A percentile compares a stretch with the other conserved stretches of the same genome.
These are phyloP conservation scores for Amiota communis DNA, from an alignment of 2,888 invertebrate genomes.

Conservation along the genomic window DNA sequence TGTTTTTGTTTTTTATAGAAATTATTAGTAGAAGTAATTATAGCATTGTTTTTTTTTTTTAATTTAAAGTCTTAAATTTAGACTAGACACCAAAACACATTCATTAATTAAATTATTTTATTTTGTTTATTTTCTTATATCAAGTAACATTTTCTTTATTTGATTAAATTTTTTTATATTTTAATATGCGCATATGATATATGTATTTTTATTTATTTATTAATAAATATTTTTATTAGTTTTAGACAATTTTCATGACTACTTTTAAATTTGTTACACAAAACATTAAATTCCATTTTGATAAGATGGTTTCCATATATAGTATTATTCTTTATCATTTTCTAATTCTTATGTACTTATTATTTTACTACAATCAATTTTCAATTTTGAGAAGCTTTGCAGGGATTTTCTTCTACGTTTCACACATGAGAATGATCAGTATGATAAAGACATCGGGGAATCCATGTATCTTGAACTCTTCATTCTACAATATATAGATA, in stretches of 20 bases:
- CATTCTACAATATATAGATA: too few relatives aligned
- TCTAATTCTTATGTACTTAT: too few relatives aligned
- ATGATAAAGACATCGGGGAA: too few relatives aligned
- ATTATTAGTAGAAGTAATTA: slow-evolving; percentile 30
- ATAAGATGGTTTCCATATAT: background rate
- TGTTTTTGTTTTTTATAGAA: slow-evolving; percentile 28
- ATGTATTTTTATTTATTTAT: slow-evolving; percentile 40
- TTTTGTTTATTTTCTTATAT: slow-evolving; percentile 26
- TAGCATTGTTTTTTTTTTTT: slow-evolving; percentile 53
- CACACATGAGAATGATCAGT: too few relatives aligned
- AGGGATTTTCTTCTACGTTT: too few relatives aligned
- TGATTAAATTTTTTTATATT: slow-evolving; percentile 43
- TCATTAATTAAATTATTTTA: slow-evolving; percentile 21
- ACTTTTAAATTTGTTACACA: slow-evolving; percentile 44
- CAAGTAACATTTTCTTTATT: slow-evolving; percentile 26
- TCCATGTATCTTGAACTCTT: too few relatives aligned
- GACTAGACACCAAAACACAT: slow-evolving; percentile 66
- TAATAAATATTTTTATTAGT: background rate
- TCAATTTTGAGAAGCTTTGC: too few relatives aligned
- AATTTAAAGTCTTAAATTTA: slow-evolving; percentile 68
- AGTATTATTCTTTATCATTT: too few relatives aligned
- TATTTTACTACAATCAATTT: too few relatives aligned
- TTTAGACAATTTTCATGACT: slow-evolving; percentile 15
- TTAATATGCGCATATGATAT: slow-evolving; percentile 45
- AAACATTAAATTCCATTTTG: slow-evolving; percentile 26